Evolutionary conservation across 2,113 vertebrate species (phyloP).

Genomic region (Peromyscus leucopus): DNA sequence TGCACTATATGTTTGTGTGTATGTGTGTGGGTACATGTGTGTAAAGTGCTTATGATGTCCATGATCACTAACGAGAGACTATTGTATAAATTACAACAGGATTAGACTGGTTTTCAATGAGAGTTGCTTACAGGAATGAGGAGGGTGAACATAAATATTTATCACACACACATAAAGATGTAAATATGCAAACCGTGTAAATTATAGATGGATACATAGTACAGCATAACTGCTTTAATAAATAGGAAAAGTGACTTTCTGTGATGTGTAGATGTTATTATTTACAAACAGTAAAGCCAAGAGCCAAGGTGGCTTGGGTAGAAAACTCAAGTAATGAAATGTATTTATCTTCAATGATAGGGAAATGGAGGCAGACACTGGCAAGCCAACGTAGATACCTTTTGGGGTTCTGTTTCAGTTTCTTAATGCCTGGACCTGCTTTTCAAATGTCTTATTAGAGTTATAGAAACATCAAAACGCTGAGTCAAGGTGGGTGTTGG

Average conservation of each 20-base stretch:
- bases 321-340: background rate
- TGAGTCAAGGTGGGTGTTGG: background rate
- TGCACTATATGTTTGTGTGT: background rate
- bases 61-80: background rate
- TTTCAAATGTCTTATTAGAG: constrained; percentile 32
- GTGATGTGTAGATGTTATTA: background rate
- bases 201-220: background rate
- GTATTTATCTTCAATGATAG: background rate
- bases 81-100: background rate
- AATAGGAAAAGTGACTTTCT: background rate
- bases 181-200: background rate
- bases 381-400: background rate
- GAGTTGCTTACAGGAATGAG: background rate
- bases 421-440: background rate
- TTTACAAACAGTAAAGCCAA: background rate
- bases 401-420: background rate
- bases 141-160: background rate
- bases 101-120: background rate
- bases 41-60: background rate
- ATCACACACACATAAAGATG: background rate
- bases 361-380: constrained; percentile 5
- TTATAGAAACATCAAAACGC: background rate
- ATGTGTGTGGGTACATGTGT: background rate
- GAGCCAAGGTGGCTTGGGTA: background rate
- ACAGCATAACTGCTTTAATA: background rate